A percentile compares a stretch with the other conserved stretches of the same genome.
phyloP scores from a whole-genome alignment of 2,113 vertebrate species.

The Poeciliopsis prolifica region DNA sequence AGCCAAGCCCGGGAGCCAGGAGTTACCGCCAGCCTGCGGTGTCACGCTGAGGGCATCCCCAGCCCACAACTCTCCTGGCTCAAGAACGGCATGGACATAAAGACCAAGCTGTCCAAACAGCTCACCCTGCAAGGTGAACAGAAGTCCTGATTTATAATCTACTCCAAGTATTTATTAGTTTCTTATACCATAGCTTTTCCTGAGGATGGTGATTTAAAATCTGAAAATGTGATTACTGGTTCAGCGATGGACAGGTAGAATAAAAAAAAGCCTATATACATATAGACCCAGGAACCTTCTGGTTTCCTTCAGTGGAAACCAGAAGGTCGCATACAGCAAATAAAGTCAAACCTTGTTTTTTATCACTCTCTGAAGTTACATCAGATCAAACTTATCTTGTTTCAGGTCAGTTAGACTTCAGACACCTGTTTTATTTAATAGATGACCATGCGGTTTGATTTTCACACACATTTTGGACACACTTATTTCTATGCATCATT shows the following conservation, averaged over 20 bases:
- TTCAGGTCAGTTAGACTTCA: too few species aligned
- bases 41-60: conserved; percentile 94
- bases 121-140: conserved; percentile 93
- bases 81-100: conserved; percentile 97
- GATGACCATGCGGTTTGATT: not conserved
- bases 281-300: not conserved
- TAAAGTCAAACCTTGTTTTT: too few species aligned
- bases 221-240: not conserved
- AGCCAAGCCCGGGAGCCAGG: conserved; percentile 96
- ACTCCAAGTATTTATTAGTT: not conserved
- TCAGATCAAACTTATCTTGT: too few species aligned
- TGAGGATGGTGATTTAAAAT: not conserved
- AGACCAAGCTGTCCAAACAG: conserved; percentile 93
- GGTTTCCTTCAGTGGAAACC: too few species aligned
- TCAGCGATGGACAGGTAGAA: not conserved
- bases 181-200: not conserved
- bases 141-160: not conserved
- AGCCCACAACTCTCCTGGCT: conserved; percentile 92
- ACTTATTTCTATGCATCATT: not conserved
- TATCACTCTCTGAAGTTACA: too few species aligned
- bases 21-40: conserved; percentile 94
- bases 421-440: too few species aligned
- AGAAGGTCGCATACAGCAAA: too few species aligned
- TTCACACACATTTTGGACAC: not conserved
- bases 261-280: not conserved